Conservation (phyloP, 2,888 invertebrate species). For the Xylota sylvarum region DNA sequence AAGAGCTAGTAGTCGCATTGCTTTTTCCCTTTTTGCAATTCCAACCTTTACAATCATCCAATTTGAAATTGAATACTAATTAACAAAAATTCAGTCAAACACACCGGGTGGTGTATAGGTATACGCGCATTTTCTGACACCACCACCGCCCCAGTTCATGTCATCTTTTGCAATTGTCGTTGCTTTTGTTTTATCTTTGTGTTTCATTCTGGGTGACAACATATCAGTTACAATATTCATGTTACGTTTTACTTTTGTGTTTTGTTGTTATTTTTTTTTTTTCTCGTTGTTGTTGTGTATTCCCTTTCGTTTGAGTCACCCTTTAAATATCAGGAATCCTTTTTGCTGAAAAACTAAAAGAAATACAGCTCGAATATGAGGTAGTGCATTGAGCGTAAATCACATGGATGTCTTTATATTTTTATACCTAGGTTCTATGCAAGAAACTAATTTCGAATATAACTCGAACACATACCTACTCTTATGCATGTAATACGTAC, state of each 20-base stretch:
- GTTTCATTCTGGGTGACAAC: constrained; percentile 13
- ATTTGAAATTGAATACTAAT: constrained; percentile 33
- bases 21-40: background rate
- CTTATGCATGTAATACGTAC: too few relatives aligned
- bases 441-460: too few relatives aligned
- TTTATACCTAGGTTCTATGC: too few relatives aligned
- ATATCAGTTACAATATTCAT: constrained; percentile 52
- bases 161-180: background rate
- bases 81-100: background rate
- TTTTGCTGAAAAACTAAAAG: background rate
- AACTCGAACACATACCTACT: too few relatives aligned
- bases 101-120: too few relatives aligned
- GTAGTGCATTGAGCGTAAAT: background rate
- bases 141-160: background rate
- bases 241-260: constrained; percentile 12
- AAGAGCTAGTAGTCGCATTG: background rate
- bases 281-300: too few relatives aligned
- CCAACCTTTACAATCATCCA: constrained; percentile 1
- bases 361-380: background rate
- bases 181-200: background rate
- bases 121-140: constrained; percentile 3
- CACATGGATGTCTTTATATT: too few relatives aligned
- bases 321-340: constrained; percentile 11
- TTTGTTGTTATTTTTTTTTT: constrained; percentile 6
- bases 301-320: constrained; percentile 22